These are phyloP conservation scores for Bombyx mandarina DNA, from an alignment of 1,140 invertebrate species.

Conservation along the genomic window DNA sequence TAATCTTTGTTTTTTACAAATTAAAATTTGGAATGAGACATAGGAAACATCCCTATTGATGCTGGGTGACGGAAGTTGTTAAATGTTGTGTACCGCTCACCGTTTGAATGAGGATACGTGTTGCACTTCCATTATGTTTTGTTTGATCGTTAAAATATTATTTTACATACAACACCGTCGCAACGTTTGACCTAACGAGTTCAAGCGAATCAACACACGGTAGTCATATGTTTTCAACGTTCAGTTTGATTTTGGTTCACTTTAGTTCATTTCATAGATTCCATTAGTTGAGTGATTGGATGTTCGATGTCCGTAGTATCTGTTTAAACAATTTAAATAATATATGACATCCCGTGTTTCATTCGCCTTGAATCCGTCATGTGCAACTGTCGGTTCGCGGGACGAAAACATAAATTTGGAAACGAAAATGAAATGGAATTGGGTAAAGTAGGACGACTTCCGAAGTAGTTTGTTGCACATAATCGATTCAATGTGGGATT, in stretches of 20 bases:
- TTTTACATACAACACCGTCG: slow-evolving; percentile 2
- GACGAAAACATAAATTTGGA: slow-evolving; percentile 35
- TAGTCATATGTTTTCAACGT: slow-evolving; percentile 68
- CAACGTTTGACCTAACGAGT: slow-evolving; percentile 30
- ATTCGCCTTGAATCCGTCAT: slow-evolving; percentile 71
- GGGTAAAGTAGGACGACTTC: slow-evolving; percentile 66
- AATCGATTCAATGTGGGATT: slow-evolving; percentile 74
- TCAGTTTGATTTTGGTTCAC: slow-evolving; percentile 61
- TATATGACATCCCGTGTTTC: slow-evolving; percentile 71
- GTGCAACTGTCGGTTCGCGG: slow-evolving; percentile 61
- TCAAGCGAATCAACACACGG: slow-evolving; percentile 69
- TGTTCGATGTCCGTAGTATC: slow-evolving; percentile 67
- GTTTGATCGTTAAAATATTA: slow-evolving; percentile 2
- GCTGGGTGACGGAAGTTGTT: too few relatives aligned
- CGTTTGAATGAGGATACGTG: too few relatives aligned
- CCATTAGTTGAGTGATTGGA: slow-evolving; percentile 61
- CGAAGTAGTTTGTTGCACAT: slow-evolving; percentile 73
- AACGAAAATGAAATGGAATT: slow-evolving; percentile 34
- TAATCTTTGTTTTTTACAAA: too few relatives aligned
- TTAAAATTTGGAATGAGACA: too few relatives aligned
- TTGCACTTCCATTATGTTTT: neutral
- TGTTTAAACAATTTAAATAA: slow-evolving; percentile 63
- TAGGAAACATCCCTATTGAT: too few relatives aligned
- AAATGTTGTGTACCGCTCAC: too few relatives aligned
- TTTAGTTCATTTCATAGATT: slow-evolving; percentile 44